phyloP scores from a whole-genome alignment of 2,797 vertebrate species.

The Rhodeus uyekii region DNA sequence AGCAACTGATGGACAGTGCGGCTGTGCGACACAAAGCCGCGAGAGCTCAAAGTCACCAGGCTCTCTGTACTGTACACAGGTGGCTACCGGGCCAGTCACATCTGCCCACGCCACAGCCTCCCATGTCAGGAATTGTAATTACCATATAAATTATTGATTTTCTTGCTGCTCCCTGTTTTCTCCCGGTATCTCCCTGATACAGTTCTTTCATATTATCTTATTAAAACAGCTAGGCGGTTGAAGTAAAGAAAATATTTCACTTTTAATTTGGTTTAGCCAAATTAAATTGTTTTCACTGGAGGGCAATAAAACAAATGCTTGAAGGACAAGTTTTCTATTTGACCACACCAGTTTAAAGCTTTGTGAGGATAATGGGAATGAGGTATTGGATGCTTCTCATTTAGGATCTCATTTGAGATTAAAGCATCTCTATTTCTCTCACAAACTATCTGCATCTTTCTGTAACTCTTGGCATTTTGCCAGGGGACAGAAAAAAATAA shows the following conservation, averaged over 20 bases:
- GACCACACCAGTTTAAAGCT: constrained; percentile 36
- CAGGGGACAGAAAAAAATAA: background rate
- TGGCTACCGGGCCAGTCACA: constrained; percentile 38
- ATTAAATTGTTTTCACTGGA: constrained; percentile 16
- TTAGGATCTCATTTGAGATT: constrained; percentile 8
- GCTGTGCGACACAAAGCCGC: constrained; percentile 25
- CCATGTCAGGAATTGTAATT: constrained; percentile 49
- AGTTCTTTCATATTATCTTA: constrained; percentile 46
- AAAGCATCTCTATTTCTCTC: background rate
- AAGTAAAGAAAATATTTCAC: constrained; percentile 11
- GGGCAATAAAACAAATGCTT: constrained; percentile 23
- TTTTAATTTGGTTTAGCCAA: constrained; percentile 20
- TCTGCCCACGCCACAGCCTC: constrained; percentile 35
- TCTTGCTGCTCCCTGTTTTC: constrained; percentile 35
- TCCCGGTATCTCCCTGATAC: constrained; percentile 12
- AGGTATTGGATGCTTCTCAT: constrained; percentile 20
- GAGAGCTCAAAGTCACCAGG: constrained; percentile 17
- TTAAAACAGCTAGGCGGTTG: constrained; percentile 34
- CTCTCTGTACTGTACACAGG: constrained; percentile 41
- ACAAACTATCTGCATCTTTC: background rate
- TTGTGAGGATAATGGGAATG: constrained; percentile 49
- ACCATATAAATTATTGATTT: constrained; percentile 49
- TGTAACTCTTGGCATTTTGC: background rate
- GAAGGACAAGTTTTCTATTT: constrained; percentile 36
- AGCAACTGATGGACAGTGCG: constrained; percentile 14